These are phyloP conservation scores for Alouatta palliata DNA, from an alignment of 2,113 vertebrate species.

Conservation along the genomic window DNA sequence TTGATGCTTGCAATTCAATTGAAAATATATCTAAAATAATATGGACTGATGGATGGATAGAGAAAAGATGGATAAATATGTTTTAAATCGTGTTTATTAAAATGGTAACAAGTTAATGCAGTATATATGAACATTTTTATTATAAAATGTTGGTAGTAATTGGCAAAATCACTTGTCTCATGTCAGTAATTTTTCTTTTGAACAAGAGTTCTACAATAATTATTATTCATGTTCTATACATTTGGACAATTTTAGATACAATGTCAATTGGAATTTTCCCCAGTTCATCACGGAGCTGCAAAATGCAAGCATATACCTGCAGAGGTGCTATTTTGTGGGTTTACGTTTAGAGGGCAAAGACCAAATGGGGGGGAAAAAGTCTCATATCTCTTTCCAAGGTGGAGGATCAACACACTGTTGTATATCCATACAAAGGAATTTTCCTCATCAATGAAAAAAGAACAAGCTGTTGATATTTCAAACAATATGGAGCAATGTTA, in stretches of 20 bases:
- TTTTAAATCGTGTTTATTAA: not conserved
- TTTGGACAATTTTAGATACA: not conserved
- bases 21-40: not conserved
- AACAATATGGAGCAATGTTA: not conserved
- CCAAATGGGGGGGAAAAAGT: not conserved
- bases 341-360: not conserved
- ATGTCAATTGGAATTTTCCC: not conserved
- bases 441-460: not conserved
- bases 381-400: not conserved
- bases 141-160: not conserved
- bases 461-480: not conserved
- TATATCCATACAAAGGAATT: not conserved
- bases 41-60: not conserved
- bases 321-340: not conserved
- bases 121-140: not conserved
- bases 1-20: not conserved
- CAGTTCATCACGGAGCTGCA: not conserved
- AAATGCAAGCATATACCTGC: not conserved
- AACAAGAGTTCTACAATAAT: not conserved
- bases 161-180: not conserved
- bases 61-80: not conserved
- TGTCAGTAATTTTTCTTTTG: not conserved
- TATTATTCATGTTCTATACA: not conserved
- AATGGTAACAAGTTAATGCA: not conserved
- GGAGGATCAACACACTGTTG: not conserved